Base-by-base conservation (phyloP, 2,113 vertebrate species). In the human region DNA sequence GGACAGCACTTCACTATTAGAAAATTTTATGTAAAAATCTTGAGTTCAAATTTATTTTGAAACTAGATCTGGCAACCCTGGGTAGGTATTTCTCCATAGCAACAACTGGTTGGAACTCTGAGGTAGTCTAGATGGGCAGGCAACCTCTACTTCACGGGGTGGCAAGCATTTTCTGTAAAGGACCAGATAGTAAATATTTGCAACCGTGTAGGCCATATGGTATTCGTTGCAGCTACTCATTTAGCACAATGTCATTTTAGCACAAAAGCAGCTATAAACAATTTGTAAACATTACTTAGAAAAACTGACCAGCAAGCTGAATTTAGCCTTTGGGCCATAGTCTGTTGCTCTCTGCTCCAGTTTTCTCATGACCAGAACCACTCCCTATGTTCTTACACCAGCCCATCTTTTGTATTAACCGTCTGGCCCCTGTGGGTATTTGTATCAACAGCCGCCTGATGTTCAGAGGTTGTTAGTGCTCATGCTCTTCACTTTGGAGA, bases 41-140 rank as follows among this genome's bases (percentile, higher is more conserved):
- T 92, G 94, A 96, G 23, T 83, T 93, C 35, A 59, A 48, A 5
- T 35, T 95, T 96, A 59, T 55, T 32, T 76, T 93, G 43, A 90
- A 85, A 84, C 13, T 75, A 38, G 10, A 81, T 91, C 64, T 40
- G 70, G 35, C 12, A 79, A 79, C 12, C 10, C 11, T 38, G 30
- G 17, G 5, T 59, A 18, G 14, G 35, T 43, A 83, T 73, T 87
- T 94, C 45, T 89, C 18, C 23, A 78, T 20, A 66, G 66, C 18
- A 59, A 38, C 70, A 32, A 18, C 16, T 95, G 45, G 16, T 75
- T 82, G 14, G 52, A 81, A 10, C 12, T 70, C 80, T n/a, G 22
- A 68, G 23, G 30, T 45, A 32, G 14, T 32, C n/a, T 55, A 45
- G n/a, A 68, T 35, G 6, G 3, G 8, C 8, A 52, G 55, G 6